These are phyloP conservation scores for Polydrusus tereticollis DNA, from an alignment of 2,888 invertebrate genomes.

Conservation along the genomic window DNA sequence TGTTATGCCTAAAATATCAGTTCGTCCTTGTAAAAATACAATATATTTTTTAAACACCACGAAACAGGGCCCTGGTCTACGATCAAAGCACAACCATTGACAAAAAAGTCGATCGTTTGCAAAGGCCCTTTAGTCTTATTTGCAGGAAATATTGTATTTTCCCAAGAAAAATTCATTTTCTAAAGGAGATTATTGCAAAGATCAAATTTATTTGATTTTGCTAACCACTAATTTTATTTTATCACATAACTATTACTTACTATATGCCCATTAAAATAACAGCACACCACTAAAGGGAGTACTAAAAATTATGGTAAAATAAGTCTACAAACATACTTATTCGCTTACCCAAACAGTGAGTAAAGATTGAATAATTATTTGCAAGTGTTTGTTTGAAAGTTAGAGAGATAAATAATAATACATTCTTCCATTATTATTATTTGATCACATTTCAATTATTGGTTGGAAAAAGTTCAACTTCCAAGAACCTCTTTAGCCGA, in stretches of 20 bases:
- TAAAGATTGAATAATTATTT: neutral
- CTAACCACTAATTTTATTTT: neutral
- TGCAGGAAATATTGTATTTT: neutral
- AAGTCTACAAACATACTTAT: neutral
- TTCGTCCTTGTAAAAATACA: neutral
- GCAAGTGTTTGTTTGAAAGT: too few species aligned
- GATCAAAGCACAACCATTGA: too few species aligned
- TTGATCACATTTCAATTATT: too few species aligned
- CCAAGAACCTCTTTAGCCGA: too few species aligned
- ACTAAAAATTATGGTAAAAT: neutral
- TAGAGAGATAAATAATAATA: too few species aligned
- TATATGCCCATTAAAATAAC: neutral
- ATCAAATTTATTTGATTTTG: neutral
- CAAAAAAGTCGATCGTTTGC: too few species aligned
- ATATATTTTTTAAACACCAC: neutral
- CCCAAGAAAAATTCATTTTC: neutral
- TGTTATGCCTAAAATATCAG: neutral
- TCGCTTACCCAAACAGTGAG: neutral
- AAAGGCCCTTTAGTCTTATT: too few species aligned
- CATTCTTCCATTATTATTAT: too few species aligned
- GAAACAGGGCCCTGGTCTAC: too few species aligned
- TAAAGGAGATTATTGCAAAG: neutral
- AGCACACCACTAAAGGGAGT: too few species aligned
- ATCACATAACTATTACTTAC: constrained; percentile 11
- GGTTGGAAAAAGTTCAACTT: too few species aligned